Base-by-base conservation (phyloP, 2,113 vertebrate genomes). In the Columba janthina region DNA sequence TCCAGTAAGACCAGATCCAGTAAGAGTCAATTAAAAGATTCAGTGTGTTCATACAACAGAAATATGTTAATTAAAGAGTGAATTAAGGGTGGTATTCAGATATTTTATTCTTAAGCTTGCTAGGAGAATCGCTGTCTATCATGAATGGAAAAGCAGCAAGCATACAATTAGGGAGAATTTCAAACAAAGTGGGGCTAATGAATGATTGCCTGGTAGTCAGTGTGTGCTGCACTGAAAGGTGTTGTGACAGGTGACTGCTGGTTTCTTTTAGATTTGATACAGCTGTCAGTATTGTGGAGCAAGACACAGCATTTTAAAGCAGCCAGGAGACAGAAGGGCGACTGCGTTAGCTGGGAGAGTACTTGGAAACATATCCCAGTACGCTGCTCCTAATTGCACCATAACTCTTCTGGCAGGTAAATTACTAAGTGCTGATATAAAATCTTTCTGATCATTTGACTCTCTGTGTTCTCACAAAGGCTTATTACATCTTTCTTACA, bases 181-280 rank as follows among this genome's bases (percentile, higher is more conserved):
- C 64, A 88, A 77, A 94, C 83, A 85, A 88, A 88, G 48, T 54
- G 71, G 32, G 54, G 56, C 89, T 97, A 96, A 96, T 93, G 79
- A 96, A 80, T 56, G 71, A 91, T 34, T 85, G 53, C 73, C 70
- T 81, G 54, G 58, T 91, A 89, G 95, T 95, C 80, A 90, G 46
- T 40, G 46, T 50, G 60, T 81, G 73, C 79, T 93, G 66, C 56
- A 58, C 48, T 87, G 80, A 95, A 94, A 79, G 83, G 42, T 89
- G 66, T 66, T 94, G 61, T 94, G 92, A 91, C 71, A 93, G 88
- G 82, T 84, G 73, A 89, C 36, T 91, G 81, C 67, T 89, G 48
- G 54, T 92, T 89, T 89, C 72, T 88, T 74, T 91, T 64, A 85
- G 74, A 84, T 91, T 76, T 81, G 58, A 69, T 91, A 29, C 72